A percentile compares a stretch with the other conserved stretches of the same genome.
Evolutionary conservation across 2,888 invertebrate genomes (phyloP).

Genomic region (Aspidiotus destructor): DNA sequence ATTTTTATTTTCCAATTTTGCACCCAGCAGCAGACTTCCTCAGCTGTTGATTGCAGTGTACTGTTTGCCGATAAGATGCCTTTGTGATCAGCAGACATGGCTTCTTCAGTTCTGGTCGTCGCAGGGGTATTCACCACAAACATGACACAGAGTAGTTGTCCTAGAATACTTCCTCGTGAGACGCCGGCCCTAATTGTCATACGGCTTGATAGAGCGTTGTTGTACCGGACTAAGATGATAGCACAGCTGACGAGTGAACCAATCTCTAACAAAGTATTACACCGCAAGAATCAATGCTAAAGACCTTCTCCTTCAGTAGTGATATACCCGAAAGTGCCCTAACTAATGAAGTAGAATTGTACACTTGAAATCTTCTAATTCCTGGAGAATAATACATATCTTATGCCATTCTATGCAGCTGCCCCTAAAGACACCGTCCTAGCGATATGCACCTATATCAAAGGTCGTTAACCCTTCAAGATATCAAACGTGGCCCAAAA

Average conservation of each 20-base stretch:
- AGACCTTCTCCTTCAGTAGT: no score
- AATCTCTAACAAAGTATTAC: no score
- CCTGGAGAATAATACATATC: no score
- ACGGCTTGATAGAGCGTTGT: neutral
- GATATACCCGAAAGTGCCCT: no score
- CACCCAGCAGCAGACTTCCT: neutral
- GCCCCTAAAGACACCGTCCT: no score
- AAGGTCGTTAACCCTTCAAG: no score
- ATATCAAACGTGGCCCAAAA: no score
- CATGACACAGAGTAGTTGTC: neutral
- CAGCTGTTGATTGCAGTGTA: neutral
- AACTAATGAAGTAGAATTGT: no score
- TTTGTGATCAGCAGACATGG: neutral
- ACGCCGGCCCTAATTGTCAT: neutral
- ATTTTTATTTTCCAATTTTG: neutral
- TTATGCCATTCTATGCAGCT: no score
- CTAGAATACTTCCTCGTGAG: neutral
- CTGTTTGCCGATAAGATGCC: neutral
- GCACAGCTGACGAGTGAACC: neutral
- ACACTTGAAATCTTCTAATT: no score
- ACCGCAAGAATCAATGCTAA: no score
- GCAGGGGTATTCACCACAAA: neutral
- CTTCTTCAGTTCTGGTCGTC: neutral
- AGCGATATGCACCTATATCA: no score
- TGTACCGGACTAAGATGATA: neutral